Evolutionary conservation across 2,888 invertebrate species (phyloP), one percentile per base, ranked within the genome.

Genomic region (Orchesella flavescens): DNA sequence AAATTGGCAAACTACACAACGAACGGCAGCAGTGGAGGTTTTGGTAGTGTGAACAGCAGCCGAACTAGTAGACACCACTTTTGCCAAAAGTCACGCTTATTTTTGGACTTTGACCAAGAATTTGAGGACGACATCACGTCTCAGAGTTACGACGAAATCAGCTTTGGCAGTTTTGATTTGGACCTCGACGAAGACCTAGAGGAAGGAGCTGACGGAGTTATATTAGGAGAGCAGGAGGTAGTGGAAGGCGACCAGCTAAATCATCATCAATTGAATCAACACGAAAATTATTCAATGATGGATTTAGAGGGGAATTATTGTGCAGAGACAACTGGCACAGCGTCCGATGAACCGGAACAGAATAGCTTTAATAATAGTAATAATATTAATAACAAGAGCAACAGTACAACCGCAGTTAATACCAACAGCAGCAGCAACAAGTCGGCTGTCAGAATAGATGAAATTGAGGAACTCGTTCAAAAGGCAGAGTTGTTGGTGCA

Each of bases 401-500:
- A 55, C 57, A 69, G 59, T 34, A 61, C 49, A 57, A 71, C 43
- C 73, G 23, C 83, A 85, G 68, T 65, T 85, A 59, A 69, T 74
- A 79, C 19, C 53, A 57, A 13, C 21, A 59, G 7, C 57, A 74
- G 68, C 49, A 46, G 75, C 44, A 80, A 74, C 73, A 83, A 83
- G 83, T 77, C 76, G 77, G 76, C 66, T 77, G 76, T 66, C 65
- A 83, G 77, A 72, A 72, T 83, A 34, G 83, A 86, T 72, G 88
- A 88, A 74, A 88, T 88, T 73, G 87, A 85, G 53, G 87, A 87
- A 72, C 83, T 88, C 55, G 88, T 88, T 57, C 86, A 87, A 59
- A 86, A 88, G 44, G 88, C 87, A 19, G 88, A 88, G 76, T 72
- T 83, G 68, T 71, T 88, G 43, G 87, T 87, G 17, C 86, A 86